Evolutionary conservation across 1,140 invertebrate species (phyloP), one percentile per base, ranked within the genome.

Genomic region (Zaprionus davidi): DNA sequence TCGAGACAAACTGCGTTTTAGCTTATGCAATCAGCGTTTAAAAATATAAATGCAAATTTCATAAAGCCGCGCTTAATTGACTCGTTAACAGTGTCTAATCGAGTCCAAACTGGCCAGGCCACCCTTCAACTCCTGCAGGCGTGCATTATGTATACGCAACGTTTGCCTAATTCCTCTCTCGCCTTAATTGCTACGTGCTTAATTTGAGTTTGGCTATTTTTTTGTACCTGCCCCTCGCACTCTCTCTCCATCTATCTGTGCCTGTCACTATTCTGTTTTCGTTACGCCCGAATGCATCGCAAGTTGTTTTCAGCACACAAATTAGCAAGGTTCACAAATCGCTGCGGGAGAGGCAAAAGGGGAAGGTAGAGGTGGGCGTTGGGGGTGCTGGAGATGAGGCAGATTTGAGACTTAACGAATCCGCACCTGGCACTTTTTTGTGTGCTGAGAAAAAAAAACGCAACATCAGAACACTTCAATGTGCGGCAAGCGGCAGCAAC

Each of bases 261-360:
- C 22, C 22, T 22, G 2, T 2, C 22, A 22, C 49, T 24, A n/a
- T 22, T 44, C 24, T 49, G 28, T 26, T 34, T 64, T 51, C 57
- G 68, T 66, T 76, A 67, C 74, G 74, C 69, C 9, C 67, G 74
- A 76, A 67, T 72, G 74, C 56, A 76, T 65, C 36, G 36, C 62
- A 71, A 76, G 68, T 60, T 38, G 72, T 44, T 70, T 64, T 64
- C 20, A 59, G 68, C 55, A 71, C 38, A 64, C n/a, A 72, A 71
- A 72, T 76, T 76, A 76, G 69, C 74, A 76, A 72, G 65, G 62
- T 72, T 76, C 69, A 76, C 62, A 66, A 71, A 53, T 56, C 60
- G 73, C 11, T 7, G 31, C n/a, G n/a, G 46, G 65, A 11, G 17
- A 7, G 46, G 7, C 7, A 17, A 7, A 49, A 12, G 17, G 17